Evolutionary conservation across 1,140 invertebrate genomes (phyloP).

Genomic region (Heliconius hermathena): DNA sequence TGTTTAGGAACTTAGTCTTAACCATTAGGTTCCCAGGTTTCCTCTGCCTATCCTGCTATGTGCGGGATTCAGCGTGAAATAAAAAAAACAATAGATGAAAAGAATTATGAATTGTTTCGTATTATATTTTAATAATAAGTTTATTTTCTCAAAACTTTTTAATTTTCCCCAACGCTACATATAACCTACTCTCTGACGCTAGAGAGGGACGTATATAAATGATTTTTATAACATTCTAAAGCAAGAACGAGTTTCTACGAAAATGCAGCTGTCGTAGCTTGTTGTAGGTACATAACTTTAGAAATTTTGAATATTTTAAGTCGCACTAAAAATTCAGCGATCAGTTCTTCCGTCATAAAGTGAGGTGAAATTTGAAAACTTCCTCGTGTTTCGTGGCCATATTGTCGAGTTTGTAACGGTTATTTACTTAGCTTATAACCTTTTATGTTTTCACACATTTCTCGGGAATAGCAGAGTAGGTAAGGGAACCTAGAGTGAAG

Average conservation of each 20-base stretch:
- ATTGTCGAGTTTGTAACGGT: conserved; percentile 9
- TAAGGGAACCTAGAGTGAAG: not conserved
- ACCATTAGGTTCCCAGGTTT: no score
- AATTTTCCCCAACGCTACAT: not conserved
- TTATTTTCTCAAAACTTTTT: not conserved
- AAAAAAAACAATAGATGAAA: not conserved
- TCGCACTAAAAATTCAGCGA: conserved; percentile 19
- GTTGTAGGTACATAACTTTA: conserved; percentile 14
- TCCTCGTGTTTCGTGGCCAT: conserved; percentile 4
- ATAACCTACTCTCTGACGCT: not conserved
- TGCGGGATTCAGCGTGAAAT: no score
- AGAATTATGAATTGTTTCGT: not conserved
- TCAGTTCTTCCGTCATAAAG: conserved; percentile 18
- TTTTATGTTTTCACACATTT: not conserved
- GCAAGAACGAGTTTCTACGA: not conserved
- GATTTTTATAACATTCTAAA: not conserved
- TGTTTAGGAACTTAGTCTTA: no score
- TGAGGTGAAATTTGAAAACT: conserved; percentile 24
- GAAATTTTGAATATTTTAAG: conserved; percentile 23
- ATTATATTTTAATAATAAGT: not conserved
- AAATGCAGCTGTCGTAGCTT: conserved; percentile 1
- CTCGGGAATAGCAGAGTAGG: not conserved
- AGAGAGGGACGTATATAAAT: not conserved
- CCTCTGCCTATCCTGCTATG: no score
- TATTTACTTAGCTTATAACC: not conserved